Conservation (phyloP, 2,113 vertebrate genomes). For the Cyprinodon variegatus region DNA sequence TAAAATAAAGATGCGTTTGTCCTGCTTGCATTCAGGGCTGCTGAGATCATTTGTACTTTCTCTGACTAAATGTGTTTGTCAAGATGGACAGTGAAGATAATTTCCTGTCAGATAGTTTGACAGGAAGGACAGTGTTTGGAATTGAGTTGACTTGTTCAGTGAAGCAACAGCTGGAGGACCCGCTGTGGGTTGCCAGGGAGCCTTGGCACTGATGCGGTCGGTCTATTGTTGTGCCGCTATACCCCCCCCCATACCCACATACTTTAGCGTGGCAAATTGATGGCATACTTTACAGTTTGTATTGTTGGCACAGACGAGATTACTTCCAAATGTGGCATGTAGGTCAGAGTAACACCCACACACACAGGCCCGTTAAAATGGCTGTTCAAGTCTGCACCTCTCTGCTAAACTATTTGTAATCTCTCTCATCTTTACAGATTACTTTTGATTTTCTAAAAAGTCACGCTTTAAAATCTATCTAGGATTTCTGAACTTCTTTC, state of each 20-base stretch:
- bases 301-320: conserved; percentile 34
- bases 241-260: conserved; percentile 2
- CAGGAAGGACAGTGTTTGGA: conserved; percentile 34
- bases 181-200: conserved; percentile 30
- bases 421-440: background rate
- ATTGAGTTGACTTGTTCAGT: conserved; percentile 41
- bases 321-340: conserved; percentile 48
- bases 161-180: conserved; percentile 49
- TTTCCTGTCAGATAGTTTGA: conserved; percentile 37
- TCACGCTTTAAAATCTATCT: background rate
- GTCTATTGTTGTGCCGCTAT: conserved; percentile 12
- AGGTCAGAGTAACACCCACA: conserved; percentile 1
- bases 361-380: background rate
- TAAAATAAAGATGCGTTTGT: background rate
- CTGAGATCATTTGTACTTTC: conserved; percentile 10
- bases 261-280: conserved; percentile 16
- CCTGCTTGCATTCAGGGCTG: conserved; percentile 1
- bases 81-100: conserved; percentile 30
- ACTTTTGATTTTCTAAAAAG: background rate
- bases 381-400: background rate
- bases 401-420: background rate
- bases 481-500: no score
- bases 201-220: conserved; percentile 26
- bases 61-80: conserved; percentile 31
- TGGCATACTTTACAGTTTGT: conserved; percentile 37